Percentiles rank a stretch among this genome's conserved stretches.
Evolutionary conservation across 2,888 invertebrate genomes (phyloP).

Genomic region (Eumacrocentrus americanus): DNA sequence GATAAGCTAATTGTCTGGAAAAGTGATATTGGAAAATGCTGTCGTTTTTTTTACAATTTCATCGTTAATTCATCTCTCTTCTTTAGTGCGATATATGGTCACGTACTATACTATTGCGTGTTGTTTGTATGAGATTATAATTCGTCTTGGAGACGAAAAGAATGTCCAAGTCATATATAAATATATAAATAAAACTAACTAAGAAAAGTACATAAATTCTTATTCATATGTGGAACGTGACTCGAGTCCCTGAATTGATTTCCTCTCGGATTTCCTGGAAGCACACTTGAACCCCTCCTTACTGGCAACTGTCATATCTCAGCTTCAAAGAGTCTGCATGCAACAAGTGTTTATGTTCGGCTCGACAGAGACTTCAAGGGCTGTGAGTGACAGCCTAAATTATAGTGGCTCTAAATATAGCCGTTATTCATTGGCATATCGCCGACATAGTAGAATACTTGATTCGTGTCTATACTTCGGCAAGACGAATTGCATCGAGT

Average conservation of each 20-base stretch:
- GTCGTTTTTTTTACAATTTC: background rate
- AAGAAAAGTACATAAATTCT: background rate
- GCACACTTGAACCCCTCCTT: slow-evolving; percentile 6
- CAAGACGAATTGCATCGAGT: slow-evolving; percentile 23
- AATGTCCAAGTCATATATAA: background rate
- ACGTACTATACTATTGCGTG: no score
- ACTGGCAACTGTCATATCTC: slow-evolving; percentile 4
- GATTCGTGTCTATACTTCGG: background rate
- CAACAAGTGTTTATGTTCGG: slow-evolving; percentile 25
- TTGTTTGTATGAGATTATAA: no score
- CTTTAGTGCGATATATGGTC: no score
- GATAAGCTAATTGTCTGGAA: background rate
- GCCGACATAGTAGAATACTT: background rate
- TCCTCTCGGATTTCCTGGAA: no score
- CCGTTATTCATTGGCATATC: slow-evolving; percentile 8
- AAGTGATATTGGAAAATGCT: no score
- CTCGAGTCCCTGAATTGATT: slow-evolving; percentile 25
- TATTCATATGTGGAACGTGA: slow-evolving; percentile 30
- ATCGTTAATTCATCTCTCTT: background rate
- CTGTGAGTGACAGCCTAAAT: background rate
- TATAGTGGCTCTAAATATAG: background rate
- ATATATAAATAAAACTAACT: slow-evolving; percentile 17
- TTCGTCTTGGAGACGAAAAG: no score
- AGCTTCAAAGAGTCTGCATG: slow-evolving; percentile 9
- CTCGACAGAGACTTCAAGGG: background rate